These are phyloP conservation scores for Apotomis turbidana DNA, from an alignment of 2,888 invertebrate genomes.

Conservation along the genomic window DNA sequence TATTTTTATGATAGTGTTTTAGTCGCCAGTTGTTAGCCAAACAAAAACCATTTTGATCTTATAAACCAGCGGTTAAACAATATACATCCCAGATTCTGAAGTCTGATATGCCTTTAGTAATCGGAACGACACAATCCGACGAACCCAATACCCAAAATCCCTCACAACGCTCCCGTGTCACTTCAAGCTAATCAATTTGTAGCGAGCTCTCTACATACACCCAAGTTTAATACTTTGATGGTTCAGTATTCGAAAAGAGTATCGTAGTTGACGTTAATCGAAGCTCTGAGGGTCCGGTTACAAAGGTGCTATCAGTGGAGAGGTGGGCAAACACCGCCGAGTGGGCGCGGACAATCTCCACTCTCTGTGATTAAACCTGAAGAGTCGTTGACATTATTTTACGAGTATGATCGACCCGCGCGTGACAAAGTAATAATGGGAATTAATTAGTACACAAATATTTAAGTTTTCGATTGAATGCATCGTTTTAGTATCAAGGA, in stretches of 20 bases:
- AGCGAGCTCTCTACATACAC: conserved; percentile 48
- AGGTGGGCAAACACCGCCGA: conserved; percentile 74
- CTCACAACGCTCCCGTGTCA: conserved; percentile 34
- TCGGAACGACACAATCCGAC: neutral
- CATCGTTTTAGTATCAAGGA: neutral
- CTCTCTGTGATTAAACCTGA: conserved; percentile 81
- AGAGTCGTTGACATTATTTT: conserved; percentile 81
- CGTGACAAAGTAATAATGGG: conserved; percentile 51
- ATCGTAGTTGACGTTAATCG: conserved; percentile 65
- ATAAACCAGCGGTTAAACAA: too few species aligned
- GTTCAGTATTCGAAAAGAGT: conserved; percentile 66
- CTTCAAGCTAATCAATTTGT: conserved; percentile 54
- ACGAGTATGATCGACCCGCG: conserved; percentile 61
- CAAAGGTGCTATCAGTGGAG: conserved; percentile 75
- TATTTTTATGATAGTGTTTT: too few species aligned
- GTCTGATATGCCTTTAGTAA: neutral
- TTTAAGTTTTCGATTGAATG: neutral
- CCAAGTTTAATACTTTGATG: conserved; percentile 58
- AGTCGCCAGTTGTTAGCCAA: too few species aligned
- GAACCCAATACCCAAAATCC: neutral
- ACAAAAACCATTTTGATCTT: too few species aligned
- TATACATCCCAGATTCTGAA: neutral
- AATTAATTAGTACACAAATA: conserved; percentile 34
- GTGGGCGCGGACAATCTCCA: conserved; percentile 76
- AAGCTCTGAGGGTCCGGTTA: conserved; percentile 68